phyloP scores from a whole-genome alignment of 2,113 vertebrate species.

The Hyaena hyaena region DNA sequence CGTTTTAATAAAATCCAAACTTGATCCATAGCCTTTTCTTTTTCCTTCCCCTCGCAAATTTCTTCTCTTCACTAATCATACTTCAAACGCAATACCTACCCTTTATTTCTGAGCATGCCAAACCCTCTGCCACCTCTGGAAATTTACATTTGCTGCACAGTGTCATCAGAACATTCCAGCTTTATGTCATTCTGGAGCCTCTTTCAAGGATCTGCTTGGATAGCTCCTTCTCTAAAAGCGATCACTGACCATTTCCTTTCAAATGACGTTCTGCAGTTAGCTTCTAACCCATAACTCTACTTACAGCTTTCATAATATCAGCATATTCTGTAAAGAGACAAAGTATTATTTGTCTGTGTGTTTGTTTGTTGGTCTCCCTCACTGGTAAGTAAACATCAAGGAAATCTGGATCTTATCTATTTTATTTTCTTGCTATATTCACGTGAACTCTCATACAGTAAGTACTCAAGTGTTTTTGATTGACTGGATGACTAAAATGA shows the following conservation, averaged over 20 bases:
- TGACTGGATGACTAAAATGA: neutral
- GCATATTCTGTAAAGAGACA: neutral
- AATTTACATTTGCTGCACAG: neutral
- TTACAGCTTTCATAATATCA: neutral
- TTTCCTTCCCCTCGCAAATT: neutral
- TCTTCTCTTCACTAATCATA: neutral
- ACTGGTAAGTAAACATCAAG: neutral
- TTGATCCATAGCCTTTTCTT: neutral
- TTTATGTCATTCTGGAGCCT: neutral
- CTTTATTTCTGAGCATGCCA: neutral
- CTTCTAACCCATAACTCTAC: neutral
- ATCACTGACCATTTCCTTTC: neutral
- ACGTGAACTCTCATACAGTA: neutral
- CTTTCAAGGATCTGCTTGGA: neutral
- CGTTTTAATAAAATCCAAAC: neutral
- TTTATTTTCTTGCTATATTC: neutral
- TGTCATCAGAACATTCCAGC: neutral
- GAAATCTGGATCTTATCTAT: neutral
- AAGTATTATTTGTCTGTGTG: neutral
- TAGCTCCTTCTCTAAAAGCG: constrained; percentile 5
- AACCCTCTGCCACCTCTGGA: neutral
- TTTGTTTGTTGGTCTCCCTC: neutral
- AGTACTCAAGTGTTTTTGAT: neutral
- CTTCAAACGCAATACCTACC: neutral
- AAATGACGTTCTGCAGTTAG: neutral